Percentiles rank a stretch among this genome's conserved stretches.
These are phyloP conservation scores for Leptosomus discolor DNA, from an alignment of 2,113 vertebrate species.

Conservation along the genomic window DNA sequence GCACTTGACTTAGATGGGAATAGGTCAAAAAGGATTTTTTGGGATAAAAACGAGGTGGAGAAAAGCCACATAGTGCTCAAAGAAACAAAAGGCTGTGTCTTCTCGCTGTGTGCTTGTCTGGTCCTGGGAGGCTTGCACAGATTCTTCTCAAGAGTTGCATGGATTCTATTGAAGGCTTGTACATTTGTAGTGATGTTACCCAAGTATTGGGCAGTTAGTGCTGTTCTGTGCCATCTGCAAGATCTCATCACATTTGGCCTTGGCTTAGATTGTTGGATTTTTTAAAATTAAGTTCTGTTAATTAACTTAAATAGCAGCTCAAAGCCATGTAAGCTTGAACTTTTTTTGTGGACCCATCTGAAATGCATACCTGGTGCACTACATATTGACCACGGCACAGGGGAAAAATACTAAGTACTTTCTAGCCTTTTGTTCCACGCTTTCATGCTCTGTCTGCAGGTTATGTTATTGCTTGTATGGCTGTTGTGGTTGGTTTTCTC, in stretches of 20 bases:
- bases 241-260: not conserved
- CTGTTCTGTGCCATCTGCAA: not conserved
- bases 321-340: not conserved
- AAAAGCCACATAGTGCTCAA: not conserved
- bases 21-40: not conserved
- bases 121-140: not conserved
- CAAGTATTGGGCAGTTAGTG: not conserved
- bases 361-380: not conserved
- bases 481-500: not conserved
- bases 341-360: not conserved
- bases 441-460: not conserved
- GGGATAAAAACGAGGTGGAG: not conserved
- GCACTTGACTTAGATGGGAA: not conserved
- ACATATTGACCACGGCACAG: not conserved
- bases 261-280: not conserved
- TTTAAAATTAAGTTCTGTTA: not conserved
- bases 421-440: not conserved
- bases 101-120: rapidly evolving
- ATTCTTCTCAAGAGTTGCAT: not conserved
- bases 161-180: not conserved
- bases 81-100: not conserved
- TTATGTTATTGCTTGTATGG: not conserved
- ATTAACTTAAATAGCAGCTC: not conserved
- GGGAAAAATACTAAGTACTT: not conserved
- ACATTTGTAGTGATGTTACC: not conserved